Percentiles rank a stretch among this genome's conserved stretches.
Evolutionary conservation across 2,113 vertebrate species (phyloP).

Genomic region (Sakesphorus luctuosus): DNA sequence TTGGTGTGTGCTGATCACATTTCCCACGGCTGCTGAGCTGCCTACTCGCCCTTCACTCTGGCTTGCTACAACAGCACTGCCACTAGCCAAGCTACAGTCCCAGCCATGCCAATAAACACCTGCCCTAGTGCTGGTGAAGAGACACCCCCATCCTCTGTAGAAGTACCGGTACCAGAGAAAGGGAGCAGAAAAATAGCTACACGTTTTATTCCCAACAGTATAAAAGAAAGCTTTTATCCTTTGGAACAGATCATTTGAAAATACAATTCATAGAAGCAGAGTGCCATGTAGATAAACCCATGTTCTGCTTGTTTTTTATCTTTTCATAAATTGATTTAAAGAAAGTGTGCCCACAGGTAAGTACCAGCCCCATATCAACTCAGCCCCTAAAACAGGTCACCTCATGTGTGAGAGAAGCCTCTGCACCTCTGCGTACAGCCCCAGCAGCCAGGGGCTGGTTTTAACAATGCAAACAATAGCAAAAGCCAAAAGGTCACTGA

Average conservation of each 20-base stretch:
- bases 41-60: fast-evolving
- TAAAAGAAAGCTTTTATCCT: background rate
- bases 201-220: fast-evolving
- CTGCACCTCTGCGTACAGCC: background rate
- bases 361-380: fast-evolving
- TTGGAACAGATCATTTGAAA: background rate
- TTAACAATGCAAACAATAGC: background rate
- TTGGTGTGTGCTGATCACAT: background rate
- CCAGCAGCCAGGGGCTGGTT: background rate
- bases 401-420: background rate
- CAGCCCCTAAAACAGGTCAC: background rate
- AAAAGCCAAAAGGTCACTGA: background rate
- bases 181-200: background rate
- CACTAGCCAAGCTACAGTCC: background rate
- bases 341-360: fast-evolving
- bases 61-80: background rate
- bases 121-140: background rate
- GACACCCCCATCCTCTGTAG: background rate
- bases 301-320: background rate
- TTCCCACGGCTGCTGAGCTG: background rate
- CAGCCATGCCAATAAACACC: background rate
- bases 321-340: background rate
- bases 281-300: background rate
- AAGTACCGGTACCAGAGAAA: background rate
- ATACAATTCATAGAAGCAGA: background rate